Conservation (phyloP, 2,797 vertebrate species). For the Acropternis orthonyx region DNA sequence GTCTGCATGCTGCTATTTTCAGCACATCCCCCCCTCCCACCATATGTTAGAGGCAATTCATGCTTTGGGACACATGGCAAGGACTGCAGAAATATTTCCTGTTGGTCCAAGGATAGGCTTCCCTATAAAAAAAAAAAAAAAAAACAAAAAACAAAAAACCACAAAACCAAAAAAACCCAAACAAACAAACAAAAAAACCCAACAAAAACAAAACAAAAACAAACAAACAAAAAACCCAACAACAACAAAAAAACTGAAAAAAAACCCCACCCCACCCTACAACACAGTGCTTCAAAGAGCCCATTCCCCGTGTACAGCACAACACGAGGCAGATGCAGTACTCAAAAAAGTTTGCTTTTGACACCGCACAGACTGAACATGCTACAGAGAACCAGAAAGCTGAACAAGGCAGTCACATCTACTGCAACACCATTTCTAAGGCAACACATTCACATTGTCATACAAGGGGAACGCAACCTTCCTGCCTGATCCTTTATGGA, state of each 20-base stretch:
- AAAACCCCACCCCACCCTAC: no score
- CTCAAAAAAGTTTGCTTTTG: not conserved
- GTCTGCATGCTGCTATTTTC: conserved; percentile 48
- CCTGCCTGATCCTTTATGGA: not conserved
- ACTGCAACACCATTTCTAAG: not conserved
- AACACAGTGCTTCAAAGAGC: not conserved
- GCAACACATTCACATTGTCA: not conserved
- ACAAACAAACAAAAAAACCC: no score
- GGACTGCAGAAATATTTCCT: conserved; percentile 62
- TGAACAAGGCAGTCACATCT: not conserved
- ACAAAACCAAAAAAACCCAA: no score
- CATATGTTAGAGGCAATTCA: conserved; percentile 49
- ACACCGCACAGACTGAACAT: not conserved
- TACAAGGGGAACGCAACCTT: fast-evolving
- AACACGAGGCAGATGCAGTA: not conserved
- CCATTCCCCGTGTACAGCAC: not conserved
- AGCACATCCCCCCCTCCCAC: not conserved
- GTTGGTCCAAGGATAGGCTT: not conserved
- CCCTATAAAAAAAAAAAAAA: not conserved
- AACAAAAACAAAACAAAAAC: no score
- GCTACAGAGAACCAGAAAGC: not conserved
- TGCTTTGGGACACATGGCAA: conserved; percentile 15
- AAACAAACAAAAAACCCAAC: no score
- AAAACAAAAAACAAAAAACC: no score
- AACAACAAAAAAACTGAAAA: no score